Evolutionary conservation across 2,888 invertebrate genomes (phyloP), one percentile per base, ranked within the genome.

Genomic region (Nasonovia ribisnigri): DNA sequence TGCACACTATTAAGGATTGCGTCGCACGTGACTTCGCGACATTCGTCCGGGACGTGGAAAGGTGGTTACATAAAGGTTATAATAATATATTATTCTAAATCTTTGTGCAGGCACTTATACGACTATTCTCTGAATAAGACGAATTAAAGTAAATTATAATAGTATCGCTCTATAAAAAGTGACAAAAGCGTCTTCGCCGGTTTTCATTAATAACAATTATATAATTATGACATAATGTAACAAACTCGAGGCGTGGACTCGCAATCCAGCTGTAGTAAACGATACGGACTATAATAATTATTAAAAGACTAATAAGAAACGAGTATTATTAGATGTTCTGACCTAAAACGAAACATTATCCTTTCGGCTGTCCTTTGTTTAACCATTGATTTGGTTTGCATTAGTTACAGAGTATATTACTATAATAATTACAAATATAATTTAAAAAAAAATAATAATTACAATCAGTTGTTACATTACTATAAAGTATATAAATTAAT

Each of bases 1-100:
- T 77, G 77, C 77, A 20, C 77, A 36, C 77, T 77, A 77, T 77
- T 77, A 77, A 77, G 77, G 77, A 36, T 77, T 77, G 77, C 77
- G 77, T 77, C 77, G 77, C 77, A 77, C 77, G 77, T 77, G 77
- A 77, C 77, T 77, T 77, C 77, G 77, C 77, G 77, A 77, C 77
- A 77, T 77, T 77, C 77, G 77, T 36, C 77, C 8, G 36, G 77
- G 77, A 77, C 77, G 77, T 77, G 77, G 77, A 36, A 36, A 77
- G 5, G 77, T 36, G 77, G 36, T 77, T 77, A 77, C 77, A 77
- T 77, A 77, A 77, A 77, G 36, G 77, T 36, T 77, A 36, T 36
- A 77, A 36, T 8, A 2, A 26, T 60, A n/a, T 13, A 60, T n/a
- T 36, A 20, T 77, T 77, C 36, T 77, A 77, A 36, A 77, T 77